Conservation (phyloP, 2,888 invertebrate species). For the Luperina nickerlii region DNA sequence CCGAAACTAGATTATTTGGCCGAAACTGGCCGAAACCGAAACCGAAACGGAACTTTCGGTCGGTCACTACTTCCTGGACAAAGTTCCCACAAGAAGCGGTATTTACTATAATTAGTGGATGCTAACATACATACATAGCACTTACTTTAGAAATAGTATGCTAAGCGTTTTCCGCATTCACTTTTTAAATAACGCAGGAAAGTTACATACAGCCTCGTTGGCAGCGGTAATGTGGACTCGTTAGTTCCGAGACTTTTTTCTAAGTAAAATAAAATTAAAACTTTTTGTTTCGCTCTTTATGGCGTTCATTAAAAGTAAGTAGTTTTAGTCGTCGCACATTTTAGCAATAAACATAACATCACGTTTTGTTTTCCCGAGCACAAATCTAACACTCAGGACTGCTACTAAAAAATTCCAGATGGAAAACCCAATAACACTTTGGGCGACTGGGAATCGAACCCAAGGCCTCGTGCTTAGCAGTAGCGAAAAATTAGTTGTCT, state of each 20-base stretch:
- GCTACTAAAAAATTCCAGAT: too few species aligned
- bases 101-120: constrained; percentile 49
- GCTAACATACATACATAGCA: constrained; percentile 21
- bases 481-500: too few species aligned
- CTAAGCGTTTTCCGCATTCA: constrained; percentile 56
- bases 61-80: constrained; percentile 55
- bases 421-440: too few species aligned
- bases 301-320: not conserved
- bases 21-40: too few species aligned
- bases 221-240: constrained; percentile 4
- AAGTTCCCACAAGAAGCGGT: constrained; percentile 41
- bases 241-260: constrained; percentile 7
- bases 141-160: constrained; percentile 27
- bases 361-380: too few species aligned
- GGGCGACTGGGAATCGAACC: too few species aligned
- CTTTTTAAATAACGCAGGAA: constrained; percentile 55
- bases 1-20: too few species aligned
- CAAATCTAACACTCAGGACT: too few species aligned
- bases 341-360: not conserved
- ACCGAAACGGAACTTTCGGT: too few species aligned
- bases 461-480: too few species aligned
- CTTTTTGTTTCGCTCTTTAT: not conserved
- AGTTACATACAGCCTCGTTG: constrained; percentile 26
- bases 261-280: not conserved
- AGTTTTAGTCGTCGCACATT: not conserved